Evolutionary conservation across 1,140 invertebrate species (phyloP).

Genomic region (Caenorhabditis remanei): DNA sequence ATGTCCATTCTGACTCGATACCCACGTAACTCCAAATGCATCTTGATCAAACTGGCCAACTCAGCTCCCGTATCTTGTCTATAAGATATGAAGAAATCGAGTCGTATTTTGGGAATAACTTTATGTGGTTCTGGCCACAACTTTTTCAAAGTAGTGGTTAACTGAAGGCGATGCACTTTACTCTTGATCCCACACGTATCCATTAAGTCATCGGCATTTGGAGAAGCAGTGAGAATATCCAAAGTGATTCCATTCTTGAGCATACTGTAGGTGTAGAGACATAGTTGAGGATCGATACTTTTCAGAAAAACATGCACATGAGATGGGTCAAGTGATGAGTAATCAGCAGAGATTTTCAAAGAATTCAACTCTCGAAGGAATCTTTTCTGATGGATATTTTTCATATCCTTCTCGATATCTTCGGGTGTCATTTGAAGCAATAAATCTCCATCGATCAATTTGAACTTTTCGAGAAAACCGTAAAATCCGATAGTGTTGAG

Average conservation of each 20-base stretch:
- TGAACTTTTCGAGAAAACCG: constrained; percentile 87
- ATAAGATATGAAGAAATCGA: constrained; percentile 97
- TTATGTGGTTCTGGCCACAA: constrained; percentile 76
- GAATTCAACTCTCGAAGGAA: constrained; percentile 94
- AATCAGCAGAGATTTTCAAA: constrained; percentile 92
- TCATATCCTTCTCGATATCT: constrained; percentile 92
- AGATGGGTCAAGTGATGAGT: constrained; percentile 91
- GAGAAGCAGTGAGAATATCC: background rate
- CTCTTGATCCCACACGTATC: constrained; percentile 72
- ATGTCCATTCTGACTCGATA: constrained; percentile 91
- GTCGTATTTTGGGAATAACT: constrained; percentile 76
- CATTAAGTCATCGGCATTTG: no score
- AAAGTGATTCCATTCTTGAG: constrained; percentile 93
- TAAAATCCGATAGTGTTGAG: constrained; percentile 95
- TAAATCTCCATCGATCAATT: constrained; percentile 95
- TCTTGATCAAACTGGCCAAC: constrained; percentile 86
- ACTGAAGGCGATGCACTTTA: constrained; percentile 85
- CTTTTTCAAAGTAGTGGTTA: constrained; percentile 87
- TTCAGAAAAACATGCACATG: constrained; percentile 91
- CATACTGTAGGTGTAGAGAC: constrained; percentile 96
- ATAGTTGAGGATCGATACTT: constrained; percentile 90
- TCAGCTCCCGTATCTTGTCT: constrained; percentile 96
- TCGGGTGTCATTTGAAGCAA: constrained; percentile 91
- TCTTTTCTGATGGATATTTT: constrained; percentile 89
- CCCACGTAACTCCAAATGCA: constrained; percentile 92